Evolutionary conservation across 2,888 invertebrate species (phyloP).

Genomic region (Volucella inflata): DNA sequence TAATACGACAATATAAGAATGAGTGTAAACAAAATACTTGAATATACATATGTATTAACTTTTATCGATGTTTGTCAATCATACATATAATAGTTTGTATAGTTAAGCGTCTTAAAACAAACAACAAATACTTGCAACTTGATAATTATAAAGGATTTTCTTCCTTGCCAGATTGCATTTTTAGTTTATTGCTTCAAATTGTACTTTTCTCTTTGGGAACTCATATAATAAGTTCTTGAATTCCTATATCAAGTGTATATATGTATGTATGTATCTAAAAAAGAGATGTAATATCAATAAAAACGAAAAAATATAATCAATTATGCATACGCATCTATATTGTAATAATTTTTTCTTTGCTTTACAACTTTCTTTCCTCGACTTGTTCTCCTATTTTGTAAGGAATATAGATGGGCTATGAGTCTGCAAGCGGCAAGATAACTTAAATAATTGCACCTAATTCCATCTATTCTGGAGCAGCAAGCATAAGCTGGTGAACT

Average conservation of each 20-base stretch:
- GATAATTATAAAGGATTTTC: constrained; percentile 11
- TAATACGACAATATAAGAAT: constrained; percentile 43
- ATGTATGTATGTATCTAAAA: too few species aligned
- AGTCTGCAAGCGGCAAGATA: too few species aligned
- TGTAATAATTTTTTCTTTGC: too few species aligned
- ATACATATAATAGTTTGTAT: background rate
- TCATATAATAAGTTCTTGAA: constrained; percentile 15
- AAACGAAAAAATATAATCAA: too few species aligned
- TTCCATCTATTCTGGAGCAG: too few species aligned
- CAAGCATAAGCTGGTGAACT: too few species aligned
- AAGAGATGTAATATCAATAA: too few species aligned
- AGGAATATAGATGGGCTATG: too few species aligned
- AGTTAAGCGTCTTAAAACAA: background rate
- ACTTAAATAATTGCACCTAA: too few species aligned
- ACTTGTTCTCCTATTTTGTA: too few species aligned
- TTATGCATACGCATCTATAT: too few species aligned
- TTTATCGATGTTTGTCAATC: constrained; percentile 26
- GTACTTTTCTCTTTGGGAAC: background rate
- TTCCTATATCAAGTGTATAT: constrained; percentile 13
- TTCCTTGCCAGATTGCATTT: constrained; percentile 57
- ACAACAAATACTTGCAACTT: background rate
- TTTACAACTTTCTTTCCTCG: too few species aligned
- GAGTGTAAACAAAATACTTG: constrained; percentile 5
- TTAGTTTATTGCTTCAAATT: constrained; percentile 39
- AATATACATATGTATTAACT: background rate